These are phyloP conservation scores for Ceyx cyanopectus DNA, from an alignment of 2,113 vertebrate species.

Conservation along the genomic window DNA sequence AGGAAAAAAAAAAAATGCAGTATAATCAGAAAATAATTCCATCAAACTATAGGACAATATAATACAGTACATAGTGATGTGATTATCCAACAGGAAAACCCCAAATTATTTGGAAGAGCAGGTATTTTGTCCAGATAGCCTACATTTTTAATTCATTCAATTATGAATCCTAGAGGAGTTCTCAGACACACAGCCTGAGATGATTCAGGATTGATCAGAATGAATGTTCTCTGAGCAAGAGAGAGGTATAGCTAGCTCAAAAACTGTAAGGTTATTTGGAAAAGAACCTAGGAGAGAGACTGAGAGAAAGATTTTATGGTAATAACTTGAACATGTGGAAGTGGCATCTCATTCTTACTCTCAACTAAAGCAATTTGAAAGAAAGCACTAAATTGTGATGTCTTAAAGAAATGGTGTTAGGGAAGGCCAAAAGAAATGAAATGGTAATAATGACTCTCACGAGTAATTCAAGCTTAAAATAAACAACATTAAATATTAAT, in stretches of 20 bases:
- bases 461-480: background rate
- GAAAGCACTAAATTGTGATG: background rate
- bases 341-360: accelerated
- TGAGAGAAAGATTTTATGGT: background rate
- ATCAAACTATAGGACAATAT: background rate
- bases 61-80: background rate
- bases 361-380: background rate
- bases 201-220: background rate
- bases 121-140: accelerated
- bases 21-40: background rate
- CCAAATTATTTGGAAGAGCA: accelerated
- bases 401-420: background rate
- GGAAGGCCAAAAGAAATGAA: background rate
- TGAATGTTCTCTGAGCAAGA: background rate
- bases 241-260: background rate
- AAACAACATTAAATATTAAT: background rate
- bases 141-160: background rate
- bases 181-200: background rate
- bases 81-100: background rate
- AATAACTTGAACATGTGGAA: background rate
- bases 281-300: background rate
- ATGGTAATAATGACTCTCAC: background rate
- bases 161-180: background rate
- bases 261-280: background rate
- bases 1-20: background rate